Evolutionary conservation across 2,888 invertebrate species (phyloP).

Genomic region (Ormyrus pomaceus): DNA sequence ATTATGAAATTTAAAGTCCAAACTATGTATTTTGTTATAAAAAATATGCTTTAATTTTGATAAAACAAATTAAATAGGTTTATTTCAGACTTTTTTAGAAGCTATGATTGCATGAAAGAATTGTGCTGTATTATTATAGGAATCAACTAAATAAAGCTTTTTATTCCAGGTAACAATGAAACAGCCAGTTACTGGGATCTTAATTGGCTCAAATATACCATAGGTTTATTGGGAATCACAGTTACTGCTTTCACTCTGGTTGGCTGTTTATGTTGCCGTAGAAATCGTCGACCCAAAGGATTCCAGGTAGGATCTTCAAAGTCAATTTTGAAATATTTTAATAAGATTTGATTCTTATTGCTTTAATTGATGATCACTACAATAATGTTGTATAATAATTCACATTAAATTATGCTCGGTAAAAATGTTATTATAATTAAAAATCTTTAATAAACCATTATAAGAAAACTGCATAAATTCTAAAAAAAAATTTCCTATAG

Average conservation of each 20-base stretch:
- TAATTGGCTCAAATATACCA: constrained; percentile 67
- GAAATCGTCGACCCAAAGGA: constrained; percentile 70
- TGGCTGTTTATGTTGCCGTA: constrained; percentile 72
- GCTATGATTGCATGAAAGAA: too few relatives aligned
- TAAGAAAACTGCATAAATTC: neutral
- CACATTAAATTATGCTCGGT: neutral
- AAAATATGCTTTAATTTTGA: too few relatives aligned
- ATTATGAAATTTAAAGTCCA: too few relatives aligned
- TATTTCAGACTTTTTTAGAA: too few relatives aligned
- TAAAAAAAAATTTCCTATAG: neutral
- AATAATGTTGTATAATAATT: neutral
- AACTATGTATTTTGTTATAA: too few relatives aligned
- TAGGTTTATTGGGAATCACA: constrained; percentile 67
- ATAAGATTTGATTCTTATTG: neutral
- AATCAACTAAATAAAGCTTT: constrained; percentile 35
- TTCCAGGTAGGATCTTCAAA: constrained; percentile 67
- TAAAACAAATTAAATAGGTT: too few relatives aligned
- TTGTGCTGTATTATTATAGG: too few relatives aligned
- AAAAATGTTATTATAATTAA: neutral
- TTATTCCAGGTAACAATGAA: constrained; percentile 54
- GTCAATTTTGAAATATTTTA: neutral
- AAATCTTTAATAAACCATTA: neutral
- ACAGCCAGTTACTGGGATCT: constrained; percentile 64
- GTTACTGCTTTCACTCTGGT: constrained; percentile 68
- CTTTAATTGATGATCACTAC: neutral